Conservation (phyloP, 2,113 vertebrate genomes). For the Atractosteus spatula region DNA sequence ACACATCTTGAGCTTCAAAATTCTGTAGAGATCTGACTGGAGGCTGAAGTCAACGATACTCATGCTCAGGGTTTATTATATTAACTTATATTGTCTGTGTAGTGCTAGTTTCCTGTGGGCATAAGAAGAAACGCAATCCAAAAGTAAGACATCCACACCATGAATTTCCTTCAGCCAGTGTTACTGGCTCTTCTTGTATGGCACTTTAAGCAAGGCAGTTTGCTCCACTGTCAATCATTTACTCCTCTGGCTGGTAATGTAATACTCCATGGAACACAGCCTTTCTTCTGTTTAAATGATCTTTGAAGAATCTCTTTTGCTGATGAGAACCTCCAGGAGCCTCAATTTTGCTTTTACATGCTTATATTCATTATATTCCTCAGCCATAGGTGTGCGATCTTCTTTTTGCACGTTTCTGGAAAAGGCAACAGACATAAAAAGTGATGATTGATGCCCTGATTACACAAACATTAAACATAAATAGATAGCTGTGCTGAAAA, state of each 20-base stretch:
- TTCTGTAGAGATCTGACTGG: no score
- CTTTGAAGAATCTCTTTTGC: conserved; percentile 81
- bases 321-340: conserved; percentile 94
- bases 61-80: background rate
- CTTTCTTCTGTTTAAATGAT: conserved; percentile 45
- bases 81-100: background rate
- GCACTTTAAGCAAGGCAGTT: background rate
- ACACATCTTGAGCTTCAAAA: no score
- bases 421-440: conserved; percentile 10
- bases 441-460: no score
- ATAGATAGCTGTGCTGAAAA: no score
- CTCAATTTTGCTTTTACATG: conserved; percentile 92
- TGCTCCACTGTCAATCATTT: no score
- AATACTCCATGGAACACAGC: no score
- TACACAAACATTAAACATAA: no score
- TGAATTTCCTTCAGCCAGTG: background rate
- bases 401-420: conserved; percentile 91
- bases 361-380: conserved; percentile 93
- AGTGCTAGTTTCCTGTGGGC: background rate
- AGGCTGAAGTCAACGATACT: no score
- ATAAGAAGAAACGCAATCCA: background rate
- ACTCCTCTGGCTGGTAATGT: no score
- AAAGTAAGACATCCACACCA: background rate
- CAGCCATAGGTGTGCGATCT: conserved; percentile 85
- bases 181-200: background rate